A percentile compares a stretch with the other conserved stretches of the same genome.
These are phyloP conservation scores for Lutjanus campechanus DNA, from an alignment of 2,797 vertebrate species.

Conservation along the genomic window DNA sequence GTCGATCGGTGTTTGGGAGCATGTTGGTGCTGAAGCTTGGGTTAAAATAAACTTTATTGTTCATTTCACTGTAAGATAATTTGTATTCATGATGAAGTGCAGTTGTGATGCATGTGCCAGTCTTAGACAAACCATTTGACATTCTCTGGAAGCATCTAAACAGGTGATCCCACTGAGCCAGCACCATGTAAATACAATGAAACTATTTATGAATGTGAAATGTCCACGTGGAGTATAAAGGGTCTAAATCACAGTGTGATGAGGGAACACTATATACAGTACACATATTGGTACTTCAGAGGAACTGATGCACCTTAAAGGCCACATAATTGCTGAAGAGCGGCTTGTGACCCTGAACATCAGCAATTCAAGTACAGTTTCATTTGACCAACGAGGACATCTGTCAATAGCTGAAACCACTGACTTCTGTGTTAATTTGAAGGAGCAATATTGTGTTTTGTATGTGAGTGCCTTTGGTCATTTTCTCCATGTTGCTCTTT, in stretches of 20 bases:
- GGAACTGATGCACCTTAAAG: constrained; percentile 7
- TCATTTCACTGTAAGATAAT: background rate
- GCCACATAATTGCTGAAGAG: background rate
- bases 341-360: background rate
- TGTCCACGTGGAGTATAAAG: background rate
- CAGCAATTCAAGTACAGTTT: background rate
- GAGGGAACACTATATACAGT: background rate
- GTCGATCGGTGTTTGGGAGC: background rate
- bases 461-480: constrained; percentile 31
- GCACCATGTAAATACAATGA: background rate
- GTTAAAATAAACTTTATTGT: background rate
- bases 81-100: background rate
- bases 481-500: constrained; percentile 5
- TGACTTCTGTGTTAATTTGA: background rate
- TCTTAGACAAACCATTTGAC: background rate
- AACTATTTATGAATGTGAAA: constrained; percentile 17
- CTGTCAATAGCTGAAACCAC: background rate
- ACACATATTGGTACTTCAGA: background rate
- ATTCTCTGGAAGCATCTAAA: background rate
- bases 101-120: background rate
- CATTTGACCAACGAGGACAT: background rate
- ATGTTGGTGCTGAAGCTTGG: background rate
- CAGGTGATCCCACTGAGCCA: background rate
- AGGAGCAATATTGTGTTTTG: background rate
- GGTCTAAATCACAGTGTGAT: background rate